Evolutionary conservation across 2,888 invertebrate genomes (phyloP).

Genomic region (Ormia ochracea): DNA sequence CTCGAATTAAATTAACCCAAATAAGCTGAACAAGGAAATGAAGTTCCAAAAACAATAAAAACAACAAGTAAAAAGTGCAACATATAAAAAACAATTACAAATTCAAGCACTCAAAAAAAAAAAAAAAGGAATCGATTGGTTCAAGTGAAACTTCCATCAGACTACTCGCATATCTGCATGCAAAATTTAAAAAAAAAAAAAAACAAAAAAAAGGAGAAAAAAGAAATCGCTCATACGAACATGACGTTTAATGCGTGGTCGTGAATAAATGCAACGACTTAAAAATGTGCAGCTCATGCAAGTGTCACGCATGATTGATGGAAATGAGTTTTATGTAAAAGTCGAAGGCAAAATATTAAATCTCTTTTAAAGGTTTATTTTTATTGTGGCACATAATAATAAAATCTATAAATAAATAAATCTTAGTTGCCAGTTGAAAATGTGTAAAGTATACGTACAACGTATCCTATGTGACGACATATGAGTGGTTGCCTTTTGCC

Average conservation of each 20-base stretch:
- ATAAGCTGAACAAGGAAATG: conserved; percentile 37
- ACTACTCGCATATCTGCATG: neutral
- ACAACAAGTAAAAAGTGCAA: neutral
- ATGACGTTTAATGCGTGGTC: conserved; percentile 57
- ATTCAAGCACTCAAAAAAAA: conserved; percentile 3
- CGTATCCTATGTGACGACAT: too few species aligned
- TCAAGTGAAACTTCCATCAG: conserved; percentile 25
- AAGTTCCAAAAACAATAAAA: neutral
- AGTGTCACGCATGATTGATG: conserved; percentile 62
- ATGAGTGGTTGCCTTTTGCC: too few species aligned
- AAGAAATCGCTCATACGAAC: neutral
- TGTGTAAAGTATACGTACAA: too few species aligned
- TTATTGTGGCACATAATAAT: conserved; percentile 3
- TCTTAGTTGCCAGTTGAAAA: too few species aligned
- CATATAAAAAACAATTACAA: conserved; percentile 22
- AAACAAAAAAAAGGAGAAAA: neutral
- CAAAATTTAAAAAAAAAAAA: neutral
- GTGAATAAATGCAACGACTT: conserved; percentile 41
- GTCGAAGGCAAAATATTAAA: neutral
- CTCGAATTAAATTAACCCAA: conserved; percentile 49
- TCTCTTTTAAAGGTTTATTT: neutral
- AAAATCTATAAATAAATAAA: neutral
- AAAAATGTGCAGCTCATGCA: conserved; percentile 45
- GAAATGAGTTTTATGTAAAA: conserved; percentile 34
- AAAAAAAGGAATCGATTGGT: conserved; percentile 11